These are phyloP conservation scores for Heliocidaris erythrogramma DNA, from an alignment of 35 echinoderm and acorn worm genomes.

Conservation along the genomic window DNA sequence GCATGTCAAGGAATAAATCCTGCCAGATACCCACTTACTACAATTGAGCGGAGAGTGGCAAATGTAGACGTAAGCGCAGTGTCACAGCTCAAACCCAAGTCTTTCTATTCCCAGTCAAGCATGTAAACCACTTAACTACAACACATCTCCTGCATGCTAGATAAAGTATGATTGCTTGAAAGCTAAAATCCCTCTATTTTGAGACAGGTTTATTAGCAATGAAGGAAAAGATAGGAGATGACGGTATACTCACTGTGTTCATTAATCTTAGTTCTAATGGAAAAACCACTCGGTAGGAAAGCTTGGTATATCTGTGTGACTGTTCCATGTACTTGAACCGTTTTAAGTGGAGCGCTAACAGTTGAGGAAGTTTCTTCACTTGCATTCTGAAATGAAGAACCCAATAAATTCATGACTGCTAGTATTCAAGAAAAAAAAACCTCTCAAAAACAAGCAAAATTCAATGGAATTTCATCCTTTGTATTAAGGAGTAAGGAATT, in stretches of 20 bases:
- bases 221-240: background rate
- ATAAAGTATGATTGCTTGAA: too few species aligned
- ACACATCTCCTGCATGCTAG: too few species aligned
- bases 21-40: too few species aligned
- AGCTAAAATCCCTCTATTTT: too few species aligned
- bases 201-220: background rate
- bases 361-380: conserved; percentile 93
- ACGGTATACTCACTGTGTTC: conserved; percentile 81
- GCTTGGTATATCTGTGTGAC: conserved; percentile 92
- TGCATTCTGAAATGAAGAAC: conserved; percentile 80
- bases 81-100: too few species aligned
- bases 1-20: too few species aligned
- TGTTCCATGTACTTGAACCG: conserved; percentile 99
- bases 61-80: too few species aligned
- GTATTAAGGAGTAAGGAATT: too few species aligned
- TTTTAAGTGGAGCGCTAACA: conserved; percentile 93
- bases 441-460: background rate
- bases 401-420: background rate
- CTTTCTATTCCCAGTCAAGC: too few species aligned
- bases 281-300: conserved; percentile 97
- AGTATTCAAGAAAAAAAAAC: background rate
- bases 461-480: too few species aligned
- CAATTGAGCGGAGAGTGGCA: too few species aligned
- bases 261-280: conserved; percentile 90
- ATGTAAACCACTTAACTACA: too few species aligned